Evolutionary conservation across 1,140 invertebrate species (phyloP), one percentile per base, ranked within the genome.

Genomic region (Macrobrachium rosenbergii): DNA sequence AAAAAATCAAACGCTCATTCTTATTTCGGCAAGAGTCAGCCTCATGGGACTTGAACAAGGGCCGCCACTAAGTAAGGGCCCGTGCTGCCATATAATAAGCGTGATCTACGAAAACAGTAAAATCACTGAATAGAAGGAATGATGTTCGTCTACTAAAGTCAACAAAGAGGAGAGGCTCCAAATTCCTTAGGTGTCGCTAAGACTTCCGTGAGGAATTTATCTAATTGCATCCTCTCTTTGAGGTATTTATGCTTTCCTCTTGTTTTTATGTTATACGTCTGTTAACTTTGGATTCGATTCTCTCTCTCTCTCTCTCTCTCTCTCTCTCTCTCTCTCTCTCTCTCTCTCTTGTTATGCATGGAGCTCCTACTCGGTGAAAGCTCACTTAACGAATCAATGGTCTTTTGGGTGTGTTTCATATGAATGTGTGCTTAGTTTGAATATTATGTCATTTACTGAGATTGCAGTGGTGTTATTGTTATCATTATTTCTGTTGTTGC

Each of bases 291-390:
- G 45, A 23, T 45, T 76, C 7, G 14, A 37, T 52, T 16, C 45
- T 52, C 73, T 52, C 73, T 75, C 72, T 75, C 73, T 52, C 73
- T 37, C 28, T 52, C 73, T 76, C 73, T 76, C 73, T 52, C 73
- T 75, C 23, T 28, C 43, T 28, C 73, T 75, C 73, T 45, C 73
- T 75, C 23, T 75, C 72, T 28, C 72, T 45, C 45, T 45, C 45
- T 52, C 73, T 52, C 73, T 76, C 73, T 76, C 73, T 52, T 28
- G 45, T 23, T 76, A n/a, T 16, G 21, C 23, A 21, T 75, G 21
- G 16, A 21, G 21, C 72, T 75, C 21, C 43, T 37, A 7, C 21
- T 75, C 72, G 28, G 28, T 3, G 28, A 3, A 37, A 37, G 1
- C 28, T 37, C 28, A 37, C 28, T 37, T 37, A 37, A 37, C 28